These are phyloP conservation scores for Cuniculus paca DNA, from an alignment of 2,797 vertebrate species.

Conservation along the genomic window DNA sequence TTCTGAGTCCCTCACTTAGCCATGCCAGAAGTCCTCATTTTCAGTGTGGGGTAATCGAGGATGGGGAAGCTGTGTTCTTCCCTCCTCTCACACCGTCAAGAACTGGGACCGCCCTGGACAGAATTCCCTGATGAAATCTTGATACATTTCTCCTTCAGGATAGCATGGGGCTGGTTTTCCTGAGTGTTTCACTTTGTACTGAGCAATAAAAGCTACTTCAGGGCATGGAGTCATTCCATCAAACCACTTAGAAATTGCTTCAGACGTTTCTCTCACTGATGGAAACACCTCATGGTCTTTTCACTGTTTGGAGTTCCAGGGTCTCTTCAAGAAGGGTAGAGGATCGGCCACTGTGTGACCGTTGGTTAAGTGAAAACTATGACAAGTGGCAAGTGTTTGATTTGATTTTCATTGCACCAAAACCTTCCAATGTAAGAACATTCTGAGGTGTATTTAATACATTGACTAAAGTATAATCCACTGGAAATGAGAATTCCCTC, in stretches of 20 bases:
- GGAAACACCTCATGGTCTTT: slow-evolving; percentile 21
- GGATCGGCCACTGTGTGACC: background rate
- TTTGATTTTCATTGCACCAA: background rate
- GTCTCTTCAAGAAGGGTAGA: background rate
- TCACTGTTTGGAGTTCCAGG: background rate
- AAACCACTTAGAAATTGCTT: slow-evolving; percentile 25
- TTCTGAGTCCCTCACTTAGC: background rate
- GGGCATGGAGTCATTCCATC: background rate
- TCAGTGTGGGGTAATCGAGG: background rate
- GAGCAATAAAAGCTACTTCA: background rate
- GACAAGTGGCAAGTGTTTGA: background rate
- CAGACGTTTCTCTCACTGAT: background rate
- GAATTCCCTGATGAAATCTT: background rate
- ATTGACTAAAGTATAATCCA: background rate
- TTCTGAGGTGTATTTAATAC: background rate
- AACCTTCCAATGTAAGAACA: background rate
- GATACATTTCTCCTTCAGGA: background rate
- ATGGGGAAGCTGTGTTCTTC: background rate
- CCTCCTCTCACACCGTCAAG: background rate
- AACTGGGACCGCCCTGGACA: background rate
- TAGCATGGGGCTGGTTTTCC: rapidly evolving
- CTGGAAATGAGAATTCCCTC: background rate
- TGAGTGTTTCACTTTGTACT: too few relatives aligned
- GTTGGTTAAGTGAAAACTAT: background rate
- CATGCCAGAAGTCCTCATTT: background rate